Base-by-base conservation (phyloP, 2,888 invertebrate genomes). In the Drosophila acutilabella region DNA sequence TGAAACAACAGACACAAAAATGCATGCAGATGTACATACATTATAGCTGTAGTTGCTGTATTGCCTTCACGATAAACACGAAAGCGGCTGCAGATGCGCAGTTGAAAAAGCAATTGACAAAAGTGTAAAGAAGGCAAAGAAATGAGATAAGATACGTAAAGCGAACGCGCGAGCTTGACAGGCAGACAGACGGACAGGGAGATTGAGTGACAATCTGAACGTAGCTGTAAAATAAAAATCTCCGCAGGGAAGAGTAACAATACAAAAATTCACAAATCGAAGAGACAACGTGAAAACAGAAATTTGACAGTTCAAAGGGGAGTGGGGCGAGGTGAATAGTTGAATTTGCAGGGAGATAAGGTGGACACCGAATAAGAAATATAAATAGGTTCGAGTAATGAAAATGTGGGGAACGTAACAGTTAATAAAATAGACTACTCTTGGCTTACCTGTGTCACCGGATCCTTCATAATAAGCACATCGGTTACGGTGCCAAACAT, bases 401-500 rank as follows among this genome's bases (percentile, higher is more conserved):
- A 6, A 23, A 23, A 23, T 23, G 58, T 50, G 38, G 58, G 23
- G 33, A 38, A 38, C 36, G 20, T 33, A 65, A 62, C 61, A 33
- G 48, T 57, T 68, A 18, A 41, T 61, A 40, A 51, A 54, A 54
- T 68, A 71, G 81, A 89, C 76, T 74, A 81, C 80, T 60, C 48
- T 75, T 61, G 58, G 70, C 93, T 93, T 93, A 97, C 97, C 96
- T 97, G 97, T 77, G 97, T 97, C 41, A 97, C 96, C 1, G 97
- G 97, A 93, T 98, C 97, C 93, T 97, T 97, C 97, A 98, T 97
- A 89, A 98, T 97, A 73, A 97, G 95, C 62, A 98, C 97, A 92
- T 98, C 97, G 36, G 97, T 96, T 78, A 98, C 97, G 5, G 96
- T 95, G 65, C 98, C 98, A 89, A 97, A 98, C 96, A 97, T 97